Base-by-base conservation (phyloP, 2,113 vertebrate genomes). In the Miniopterus natalensis region DNA sequence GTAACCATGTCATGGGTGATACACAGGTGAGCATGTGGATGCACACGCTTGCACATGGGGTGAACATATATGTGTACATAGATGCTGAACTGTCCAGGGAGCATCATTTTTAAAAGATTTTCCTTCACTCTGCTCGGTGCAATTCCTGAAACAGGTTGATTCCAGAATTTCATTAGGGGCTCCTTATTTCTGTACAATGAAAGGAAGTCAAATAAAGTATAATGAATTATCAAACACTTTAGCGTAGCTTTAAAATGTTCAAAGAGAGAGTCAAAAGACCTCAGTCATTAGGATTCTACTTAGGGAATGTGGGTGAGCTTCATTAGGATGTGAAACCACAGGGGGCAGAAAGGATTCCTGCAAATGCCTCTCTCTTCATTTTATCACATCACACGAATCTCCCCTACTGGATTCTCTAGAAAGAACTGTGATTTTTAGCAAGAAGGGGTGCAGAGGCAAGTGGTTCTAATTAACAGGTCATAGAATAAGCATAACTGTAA, bases 181-280 rank as follows among this genome's bases (percentile, higher is more conserved):
- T 97, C 42, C 86, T 97, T 96, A 92, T 95, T 97, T 98, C 97
- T 96, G 95, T 85, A 93, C 75, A 83, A 93, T 92, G 97, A 91
- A 49, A 53, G 68, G 95, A 95, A 92, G 93, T 98, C 96, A 98
- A 98, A 98, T 97, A 94, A 97, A 97, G 89, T 70, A 47, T 66
- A 95, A 97, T 96, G 94, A 97, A 95, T 88, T 95, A 89, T 97
- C 97, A 95, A 87, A 97, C 74, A 96, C 45, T 97, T 97, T 47
- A 49, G 86, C 92, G 97, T 97, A 95, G 84, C 78, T 90, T 98
- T 95, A 84, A 96, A 96, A 96, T 97, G 92, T 90, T 96, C 95
- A 94, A 98, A 97, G 96, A 93, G 57, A 97, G 53, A 98, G 74
- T 96, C 91, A 70, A 92, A 98, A 92, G 87, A 79, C 85, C 84